Base-by-base conservation (phyloP, 2,113 vertebrate species). In the Eolophus roseicapilla region DNA sequence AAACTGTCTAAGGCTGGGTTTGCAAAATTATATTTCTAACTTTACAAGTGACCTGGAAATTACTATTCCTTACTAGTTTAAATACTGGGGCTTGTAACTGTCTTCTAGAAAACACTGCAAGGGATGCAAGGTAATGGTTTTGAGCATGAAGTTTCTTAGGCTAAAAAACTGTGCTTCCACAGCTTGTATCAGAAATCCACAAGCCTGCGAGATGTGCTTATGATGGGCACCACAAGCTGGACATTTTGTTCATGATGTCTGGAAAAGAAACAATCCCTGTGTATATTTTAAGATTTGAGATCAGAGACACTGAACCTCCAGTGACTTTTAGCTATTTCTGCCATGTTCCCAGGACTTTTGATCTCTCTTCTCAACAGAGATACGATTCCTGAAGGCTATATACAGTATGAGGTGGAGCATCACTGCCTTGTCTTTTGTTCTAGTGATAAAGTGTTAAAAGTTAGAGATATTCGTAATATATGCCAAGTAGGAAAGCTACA, bases 1-100 rank as follows among this genome's bases (percentile, higher is more conserved):
- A 97, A 96, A 94, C 57, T 84, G 60, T 74, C 89, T 94, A 81
- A 70, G 57, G 75, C 31, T 69, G 77, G 44, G 76, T 84, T 95
- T 97, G 76, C 78, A 90, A 93, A 97, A 94, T n/a, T 37, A 15
- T 86, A 49, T 94, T 95, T 86, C 92, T 92, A 89, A 93, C 79
- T 96, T 97, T 83, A 90, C 57, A 94, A 59, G 52, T 82, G 70
- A 62, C 23, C 33, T 64, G 74, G 65, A 92, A 83, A 43, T 86
- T 75, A 60, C 49, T 73, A 55, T 73, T 77, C 43, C 59, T 55
- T 77, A 53, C 59, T n/a, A 65, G 39, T 10, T 85, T 60, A 88
- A 88, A 80, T 37, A 67, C 14, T 55, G 33, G 6, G 14, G 14
- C 83, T 83, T 88, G 27, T 43, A 43, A 71, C 5, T 67, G 41